Evolutionary conservation across 2,888 invertebrate genomes (phyloP), one percentile per base, ranked within the genome.

Genomic region (Scaptomyza cyrtandrae): DNA sequence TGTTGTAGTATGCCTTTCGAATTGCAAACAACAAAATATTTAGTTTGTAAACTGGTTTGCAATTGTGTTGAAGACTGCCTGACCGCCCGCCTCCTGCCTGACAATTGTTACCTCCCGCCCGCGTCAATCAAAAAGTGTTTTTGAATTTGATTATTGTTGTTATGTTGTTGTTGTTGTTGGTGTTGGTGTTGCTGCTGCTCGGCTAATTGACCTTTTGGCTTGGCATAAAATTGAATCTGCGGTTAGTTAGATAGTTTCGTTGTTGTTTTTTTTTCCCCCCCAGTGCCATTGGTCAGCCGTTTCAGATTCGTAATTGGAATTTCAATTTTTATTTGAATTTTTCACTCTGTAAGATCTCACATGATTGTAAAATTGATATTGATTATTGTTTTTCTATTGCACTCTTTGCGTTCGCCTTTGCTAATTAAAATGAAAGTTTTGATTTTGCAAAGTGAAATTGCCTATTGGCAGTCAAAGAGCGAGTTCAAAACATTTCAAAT

Each of bases 401-500:
- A 35, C 45, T 44, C 57, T 56, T 67, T 62, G 44, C 41, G 44
- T 35, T 57, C 67, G 50, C 66, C 65, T 62, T 62, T 50, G 76
- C 84, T 85, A 85, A 85, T 85, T 85, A 88, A 85, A 85, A 85
- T 83, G 85, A 85, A 85, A 85, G 85, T 85, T 83, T 74, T 61
- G 53, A 55, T 52, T 67, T 62, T 59, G 57, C 73, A 65, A 68
- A 87, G 84, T 80, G 83, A 84, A 84, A 84, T 77, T 87, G 77
- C 57, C 63, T 41, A 54, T 63, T 63, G 52, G 64, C 71, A 33
- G 55, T 73, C 61, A 56, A 67, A 62, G 62, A 62, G 70, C 72
- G 35, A 55, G 67, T 72, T 76, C 74, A 29, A 53, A 16, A 55
- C 33, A 59, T 57, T 57, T 13, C 13, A 35, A 41, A 44, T 31